Base-by-base conservation (phyloP, 1,140 invertebrate species). In the Drosophila kohkoa region DNA sequence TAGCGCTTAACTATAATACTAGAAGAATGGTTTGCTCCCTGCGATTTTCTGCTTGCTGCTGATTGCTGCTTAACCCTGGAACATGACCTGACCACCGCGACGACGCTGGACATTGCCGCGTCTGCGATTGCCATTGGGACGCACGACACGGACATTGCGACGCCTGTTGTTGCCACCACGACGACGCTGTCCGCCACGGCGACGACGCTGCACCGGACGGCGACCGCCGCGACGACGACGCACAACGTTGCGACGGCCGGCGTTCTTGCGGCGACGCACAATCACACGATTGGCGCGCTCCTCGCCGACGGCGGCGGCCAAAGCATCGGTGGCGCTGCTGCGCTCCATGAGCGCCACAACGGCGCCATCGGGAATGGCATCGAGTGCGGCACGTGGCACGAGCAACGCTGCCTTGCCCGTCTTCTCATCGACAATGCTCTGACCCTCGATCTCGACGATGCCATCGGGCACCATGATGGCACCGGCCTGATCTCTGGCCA, bases 401-500 rank as follows among this genome's bases (percentile, higher is more conserved):
- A 92, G 54, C 0, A 92, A 67, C 0, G 90, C 81, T 1, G 87
- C 77, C 74, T 92, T 91, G 65, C 90, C 90, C 0, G 90, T 92
- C 62, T 91, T 91, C 79, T 90, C 87, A 11, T 92, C 90, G 13
- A 92, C 67, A 0, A 92, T 87, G 48, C 83, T 92, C 60, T 92
- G 90, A 5, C 90, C 90, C 63, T 92, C 90, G 79, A 92, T 92
- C 48, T 92, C 90, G 16, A 92, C 88, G 46, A 92, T 77, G 60
- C 87, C 90, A 32, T 92, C 90, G 70, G 90, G 90, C 43, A 92
- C 90, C 87, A 92, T 89, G 5, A 92, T 90, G 63, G 90, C 90
- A 1, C 90, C 90, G 8, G 90, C 90, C 67, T 92, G 81, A 41
- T 92, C 90, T 2, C 87, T 54, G 1, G 87, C 49, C 28, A 91